Evolutionary conservation across 2,888 invertebrate species (phyloP).

Genomic region (Nemapogon koenigi): DNA sequence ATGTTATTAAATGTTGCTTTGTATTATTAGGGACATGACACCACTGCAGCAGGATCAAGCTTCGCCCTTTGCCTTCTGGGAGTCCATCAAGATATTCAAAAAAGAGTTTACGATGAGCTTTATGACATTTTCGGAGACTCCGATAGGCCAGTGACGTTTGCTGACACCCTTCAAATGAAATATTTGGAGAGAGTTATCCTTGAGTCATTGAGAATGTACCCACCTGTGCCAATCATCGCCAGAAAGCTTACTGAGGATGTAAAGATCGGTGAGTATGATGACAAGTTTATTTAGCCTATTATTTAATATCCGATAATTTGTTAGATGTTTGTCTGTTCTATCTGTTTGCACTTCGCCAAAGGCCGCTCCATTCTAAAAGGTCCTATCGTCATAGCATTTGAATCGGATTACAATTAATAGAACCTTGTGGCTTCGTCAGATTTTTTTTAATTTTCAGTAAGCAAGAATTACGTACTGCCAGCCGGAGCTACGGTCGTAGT

Average conservation of each 20-base stretch:
- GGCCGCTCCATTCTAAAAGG: no score
- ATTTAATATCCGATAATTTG: conserved; percentile 1
- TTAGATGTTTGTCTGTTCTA: no score
- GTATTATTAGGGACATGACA: conserved; percentile 61
- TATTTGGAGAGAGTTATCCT: conserved; percentile 80
- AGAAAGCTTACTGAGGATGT: conserved; percentile 74
- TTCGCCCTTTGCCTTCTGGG: conserved; percentile 87
- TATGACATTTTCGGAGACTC: conserved; percentile 80
- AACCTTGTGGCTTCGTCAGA: no score
- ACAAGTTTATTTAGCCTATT: background rate
- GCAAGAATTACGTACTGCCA: conserved; percentile 70
- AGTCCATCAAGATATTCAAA: conserved; percentile 80
- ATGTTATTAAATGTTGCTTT: no score
- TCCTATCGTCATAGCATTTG: no score
- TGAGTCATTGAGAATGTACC: conserved; percentile 79
- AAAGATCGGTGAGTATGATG: conserved; percentile 65
- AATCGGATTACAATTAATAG: no score
- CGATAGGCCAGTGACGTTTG: conserved; percentile 76
- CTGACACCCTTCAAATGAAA: conserved; percentile 82
- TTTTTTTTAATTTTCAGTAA: conserved; percentile 40
- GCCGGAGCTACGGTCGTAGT: conserved; percentile 74
- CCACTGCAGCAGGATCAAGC: conserved; percentile 77
- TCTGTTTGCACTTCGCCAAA: no score
- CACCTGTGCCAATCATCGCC: conserved; percentile 81
- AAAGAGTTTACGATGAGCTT: conserved; percentile 74